Conservation (phyloP, 2,888 invertebrate species). For the Oxycera nigricornis region DNA sequence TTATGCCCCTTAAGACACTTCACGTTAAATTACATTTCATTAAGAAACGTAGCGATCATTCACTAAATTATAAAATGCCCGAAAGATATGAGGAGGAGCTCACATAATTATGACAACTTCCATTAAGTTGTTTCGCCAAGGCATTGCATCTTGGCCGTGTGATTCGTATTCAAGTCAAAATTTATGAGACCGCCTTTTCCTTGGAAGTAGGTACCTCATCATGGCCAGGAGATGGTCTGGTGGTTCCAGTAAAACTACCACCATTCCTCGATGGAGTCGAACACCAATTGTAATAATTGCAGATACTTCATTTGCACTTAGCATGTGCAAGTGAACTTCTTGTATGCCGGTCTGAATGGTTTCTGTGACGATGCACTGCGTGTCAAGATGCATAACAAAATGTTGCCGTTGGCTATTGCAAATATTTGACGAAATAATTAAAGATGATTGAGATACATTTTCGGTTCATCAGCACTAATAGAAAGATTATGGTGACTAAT, state of each 20-base stretch:
- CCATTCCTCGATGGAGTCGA: background rate
- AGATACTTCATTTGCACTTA: conserved; percentile 19
- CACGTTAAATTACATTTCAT: conserved; percentile 1
- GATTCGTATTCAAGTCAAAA: background rate
- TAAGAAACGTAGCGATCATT: background rate
- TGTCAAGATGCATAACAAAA: background rate
- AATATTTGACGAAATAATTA: conserved; percentile 14
- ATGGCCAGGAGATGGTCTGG: background rate
- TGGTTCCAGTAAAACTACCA: background rate
- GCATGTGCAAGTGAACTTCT: background rate
- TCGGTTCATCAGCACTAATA: background rate
- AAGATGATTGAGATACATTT: background rate
- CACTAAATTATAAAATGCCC: background rate
- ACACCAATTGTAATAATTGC: background rate
- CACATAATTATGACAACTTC: conserved; percentile 24
- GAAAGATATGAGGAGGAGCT: background rate
- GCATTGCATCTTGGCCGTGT: background rate
- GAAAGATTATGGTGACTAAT: no score
- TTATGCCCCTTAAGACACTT: background rate
- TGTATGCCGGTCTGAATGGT: background rate
- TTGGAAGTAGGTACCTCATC: background rate
- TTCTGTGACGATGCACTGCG: background rate
- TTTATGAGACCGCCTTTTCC: background rate
- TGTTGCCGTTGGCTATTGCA: background rate
- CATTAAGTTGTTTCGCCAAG: conserved; percentile 17